Percentiles rank a stretch among this genome's conserved stretches.
phyloP scores from a whole-genome alignment of 2,113 vertebrate genomes.

The Saguinus midas region DNA sequence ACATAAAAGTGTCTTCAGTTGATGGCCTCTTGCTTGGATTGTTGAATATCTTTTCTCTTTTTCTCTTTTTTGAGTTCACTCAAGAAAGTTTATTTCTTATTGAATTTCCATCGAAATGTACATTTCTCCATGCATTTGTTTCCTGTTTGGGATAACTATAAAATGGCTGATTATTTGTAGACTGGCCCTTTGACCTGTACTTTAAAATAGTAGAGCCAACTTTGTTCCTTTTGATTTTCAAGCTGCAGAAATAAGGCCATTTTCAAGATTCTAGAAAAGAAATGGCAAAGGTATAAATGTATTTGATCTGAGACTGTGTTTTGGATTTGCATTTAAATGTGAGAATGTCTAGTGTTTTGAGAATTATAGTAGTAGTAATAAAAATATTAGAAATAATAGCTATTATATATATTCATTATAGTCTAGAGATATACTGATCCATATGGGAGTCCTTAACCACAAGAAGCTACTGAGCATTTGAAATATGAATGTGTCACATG shows the following conservation, averaged over 20 bases:
- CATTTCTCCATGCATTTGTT: slow-evolving; percentile 24
- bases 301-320: neutral
- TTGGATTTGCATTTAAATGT: slow-evolving; percentile 30
- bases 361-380: neutral
- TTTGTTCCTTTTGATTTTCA: slow-evolving; percentile 23
- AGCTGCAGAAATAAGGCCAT: neutral
- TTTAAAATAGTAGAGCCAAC: neutral
- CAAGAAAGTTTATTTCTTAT: slow-evolving; percentile 42
- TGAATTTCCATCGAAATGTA: slow-evolving; percentile 9
- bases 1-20: slow-evolving; percentile 23
- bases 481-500: neutral
- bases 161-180: slow-evolving; percentile 1
- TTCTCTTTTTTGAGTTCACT: neutral
- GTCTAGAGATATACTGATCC: neutral
- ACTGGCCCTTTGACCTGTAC: neutral
- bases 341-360: neutral
- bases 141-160: neutral
- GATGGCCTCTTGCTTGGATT: neutral
- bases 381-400: neutral
- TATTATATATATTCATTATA: neutral
- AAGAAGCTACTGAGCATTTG: neutral
- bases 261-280: neutral
- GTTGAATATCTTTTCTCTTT: slow-evolving; percentile 39
- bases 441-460: neutral
- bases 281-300: slow-evolving; percentile 1